These are phyloP conservation scores for Esperia sulphurella DNA, from an alignment of 2,888 invertebrate genomes.

Conservation along the genomic window DNA sequence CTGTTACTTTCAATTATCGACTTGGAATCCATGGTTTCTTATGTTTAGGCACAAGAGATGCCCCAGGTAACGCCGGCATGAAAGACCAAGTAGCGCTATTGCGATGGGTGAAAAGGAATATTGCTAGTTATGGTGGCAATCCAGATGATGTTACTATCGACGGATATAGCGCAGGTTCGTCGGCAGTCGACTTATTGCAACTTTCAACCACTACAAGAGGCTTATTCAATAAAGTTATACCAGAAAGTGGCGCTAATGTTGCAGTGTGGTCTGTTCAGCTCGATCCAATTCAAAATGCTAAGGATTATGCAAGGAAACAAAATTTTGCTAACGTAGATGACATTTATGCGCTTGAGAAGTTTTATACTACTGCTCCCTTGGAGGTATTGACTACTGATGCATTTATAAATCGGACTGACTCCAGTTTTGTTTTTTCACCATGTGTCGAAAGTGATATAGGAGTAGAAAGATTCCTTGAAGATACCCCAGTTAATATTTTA, in stretches of 20 bases:
- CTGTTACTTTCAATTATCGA: conserved; percentile 32
- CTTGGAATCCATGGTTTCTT: conserved; percentile 34
- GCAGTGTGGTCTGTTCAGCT: conserved; percentile 29
- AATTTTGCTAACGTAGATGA: conserved; percentile 32
- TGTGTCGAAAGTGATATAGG: conserved; percentile 22
- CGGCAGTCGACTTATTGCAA: conserved; percentile 37
- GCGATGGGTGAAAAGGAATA: conserved; percentile 46
- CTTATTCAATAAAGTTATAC: conserved; percentile 39
- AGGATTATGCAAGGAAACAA: conserved; percentile 23
- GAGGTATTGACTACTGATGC: conserved; percentile 24
- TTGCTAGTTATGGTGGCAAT: conserved; percentile 43
- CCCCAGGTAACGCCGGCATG: conserved; percentile 45
- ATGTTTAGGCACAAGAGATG: conserved; percentile 31
- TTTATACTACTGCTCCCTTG: conserved; percentile 32
- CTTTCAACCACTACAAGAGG: conserved; percentile 33
- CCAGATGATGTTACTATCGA: conserved; percentile 41
- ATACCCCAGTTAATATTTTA: conserved; percentile 36
- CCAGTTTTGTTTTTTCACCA: conserved; percentile 15
- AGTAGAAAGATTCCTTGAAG: conserved; percentile 32
- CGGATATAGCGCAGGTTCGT: conserved; percentile 40
- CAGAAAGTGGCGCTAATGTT: conserved; percentile 39
- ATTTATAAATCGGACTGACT: conserved; percentile 20
- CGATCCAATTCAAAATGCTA: conserved; percentile 38
- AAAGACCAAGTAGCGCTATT: conserved; percentile 42
- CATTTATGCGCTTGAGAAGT: conserved; percentile 34